A percentile compares a stretch with the other conserved stretches of the same genome.
Evolutionary conservation across 2,888 invertebrate species (phyloP).

Genomic region (Lamellibrachia columna): DNA sequence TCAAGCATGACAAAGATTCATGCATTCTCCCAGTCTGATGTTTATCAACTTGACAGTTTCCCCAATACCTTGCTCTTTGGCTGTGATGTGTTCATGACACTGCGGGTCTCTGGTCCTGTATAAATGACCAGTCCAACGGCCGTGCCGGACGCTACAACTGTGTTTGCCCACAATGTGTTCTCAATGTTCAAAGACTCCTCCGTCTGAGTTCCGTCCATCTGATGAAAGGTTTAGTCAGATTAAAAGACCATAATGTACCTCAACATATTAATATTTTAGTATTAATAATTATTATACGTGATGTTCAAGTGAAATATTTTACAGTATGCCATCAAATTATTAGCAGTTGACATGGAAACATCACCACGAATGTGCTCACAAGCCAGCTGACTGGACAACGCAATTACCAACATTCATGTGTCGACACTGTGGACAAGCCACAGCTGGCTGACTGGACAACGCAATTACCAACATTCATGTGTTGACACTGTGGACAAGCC

Average conservation of each 20-base stretch:
- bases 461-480: too few species aligned
- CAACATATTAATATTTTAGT: slow-evolving; percentile 6
- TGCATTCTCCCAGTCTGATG: background rate
- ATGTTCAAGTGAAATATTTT: too few species aligned
- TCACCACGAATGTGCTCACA: too few species aligned
- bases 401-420: too few species aligned
- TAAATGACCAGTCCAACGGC: slow-evolving; percentile 95
- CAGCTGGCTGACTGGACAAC: too few species aligned
- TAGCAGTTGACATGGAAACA: too few species aligned
- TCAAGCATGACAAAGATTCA: background rate
- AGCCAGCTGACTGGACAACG: too few species aligned
- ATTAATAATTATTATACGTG: background rate
- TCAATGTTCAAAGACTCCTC: slow-evolving; percentile 89
- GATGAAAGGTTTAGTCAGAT: background rate
- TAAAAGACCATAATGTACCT: background rate
- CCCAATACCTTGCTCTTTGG: slow-evolving; percentile 87
- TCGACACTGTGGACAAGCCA: too few species aligned
- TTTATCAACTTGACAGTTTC: background rate
- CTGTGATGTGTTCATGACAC: slow-evolving; percentile 97
- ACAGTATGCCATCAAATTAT: too few species aligned
- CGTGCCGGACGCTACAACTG: slow-evolving; percentile 95
- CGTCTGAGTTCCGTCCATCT: slow-evolving; percentile 72
- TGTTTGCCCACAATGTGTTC: slow-evolving; percentile 98
- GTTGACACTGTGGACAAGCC: too few species aligned
- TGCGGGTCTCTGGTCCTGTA: slow-evolving; percentile 94